Base-by-base conservation (phyloP, 2,888 invertebrate species). In the Agrilus biguttatus region DNA sequence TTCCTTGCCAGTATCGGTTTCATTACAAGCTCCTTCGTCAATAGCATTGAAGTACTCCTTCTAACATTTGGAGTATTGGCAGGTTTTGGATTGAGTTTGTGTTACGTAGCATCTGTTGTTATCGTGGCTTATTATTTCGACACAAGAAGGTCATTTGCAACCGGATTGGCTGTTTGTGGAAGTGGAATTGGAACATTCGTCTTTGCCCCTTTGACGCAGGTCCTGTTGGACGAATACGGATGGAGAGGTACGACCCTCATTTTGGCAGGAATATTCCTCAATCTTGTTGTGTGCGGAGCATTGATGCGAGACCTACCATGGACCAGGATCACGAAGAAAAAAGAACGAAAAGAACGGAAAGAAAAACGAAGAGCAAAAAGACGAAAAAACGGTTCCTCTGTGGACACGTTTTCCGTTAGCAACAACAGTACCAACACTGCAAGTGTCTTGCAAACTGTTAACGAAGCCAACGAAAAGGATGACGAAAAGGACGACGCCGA, bases 101-200 rank as follows among this genome's bases (percentile, higher is more conserved):
- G 87, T 61, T 90, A 88, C 65, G 88, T 89, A 40, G 83, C 88
- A n/a, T 87, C 89, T 1, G 87, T 90, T 6, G 89, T 90, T 2
- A 85, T 87, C 51, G 89, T 91, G 28, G 88, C 89, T 1, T 89
- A 88, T 61, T 90, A 89, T 62, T 91, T 91, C 61, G 87, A 89
- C 57, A 83, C 83, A 62, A 78, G 75, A 57, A 73, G 88, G 45
- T 86, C 87, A 0, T 75, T 89, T 48, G 91, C 90, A 6, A 90
- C 89, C 10, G 88, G 89, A 0, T 70, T 89, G 40, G 83, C 87
- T 1, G 87, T 88, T 0, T 88, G 87, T 63, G 89, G 90, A 3
- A 85, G 85, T 53, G 89, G 89, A 14, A 85, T 88, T 47, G 90
- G 90, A 5, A 90, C 90, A 1, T 87, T 88, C 61, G 73, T 89